A percentile compares a stretch with the other conserved stretches of the same genome.
Evolutionary conservation across 1,140 invertebrate genomes (phyloP).

Genomic region (Caerostris extrusa): DNA sequence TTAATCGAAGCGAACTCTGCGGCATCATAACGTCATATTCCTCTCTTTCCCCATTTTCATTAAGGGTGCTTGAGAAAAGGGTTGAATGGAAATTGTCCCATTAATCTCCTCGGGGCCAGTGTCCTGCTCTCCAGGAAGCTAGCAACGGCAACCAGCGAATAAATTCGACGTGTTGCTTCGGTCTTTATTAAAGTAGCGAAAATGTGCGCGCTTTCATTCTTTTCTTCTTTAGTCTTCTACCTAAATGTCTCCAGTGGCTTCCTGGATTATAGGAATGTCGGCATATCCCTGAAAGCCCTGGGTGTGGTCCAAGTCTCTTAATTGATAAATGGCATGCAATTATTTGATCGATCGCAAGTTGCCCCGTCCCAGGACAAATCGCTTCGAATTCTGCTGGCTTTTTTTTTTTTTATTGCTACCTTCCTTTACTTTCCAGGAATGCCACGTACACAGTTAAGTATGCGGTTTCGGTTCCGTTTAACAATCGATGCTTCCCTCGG

Average conservation of each 20-base stretch:
- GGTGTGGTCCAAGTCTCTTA: conserved; percentile 68
- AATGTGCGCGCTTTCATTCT: conserved; percentile 36
- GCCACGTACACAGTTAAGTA: conserved; percentile 67
- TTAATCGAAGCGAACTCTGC: neutral
- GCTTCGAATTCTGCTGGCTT: neutral
- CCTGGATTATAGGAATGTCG: conserved; percentile 72
- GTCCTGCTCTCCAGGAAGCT: conserved; percentile 16
- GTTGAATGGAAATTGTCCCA: conserved; percentile 43
- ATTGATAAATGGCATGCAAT: conserved; percentile 75
- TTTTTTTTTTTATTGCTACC: neutral
- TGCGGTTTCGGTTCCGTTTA: conserved; percentile 51
- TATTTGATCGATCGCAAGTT: conserved; percentile 68
- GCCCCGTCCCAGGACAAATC: conserved; percentile 27
- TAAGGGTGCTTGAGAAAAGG: conserved; percentile 13
- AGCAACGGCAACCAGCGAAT: conserved; percentile 35
- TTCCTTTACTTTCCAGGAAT: conserved; percentile 62
- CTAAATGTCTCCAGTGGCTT: conserved; percentile 65
- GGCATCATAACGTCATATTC: conserved; percentile 1
- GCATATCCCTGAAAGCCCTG: conserved; percentile 68
- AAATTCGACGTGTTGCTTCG: conserved; percentile 66
- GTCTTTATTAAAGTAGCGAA: conserved; percentile 71
- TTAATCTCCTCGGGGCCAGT: conserved; percentile 16
- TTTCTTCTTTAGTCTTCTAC: conserved; percentile 23
- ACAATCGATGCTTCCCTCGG: conserved; percentile 59
- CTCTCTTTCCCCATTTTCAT: conserved; percentile 17